Percentiles rank a stretch among this genome's conserved stretches.
Evolutionary conservation across 2,113 vertebrate genomes (phyloP).

Genomic region (Microcebus jonahi): DNA sequence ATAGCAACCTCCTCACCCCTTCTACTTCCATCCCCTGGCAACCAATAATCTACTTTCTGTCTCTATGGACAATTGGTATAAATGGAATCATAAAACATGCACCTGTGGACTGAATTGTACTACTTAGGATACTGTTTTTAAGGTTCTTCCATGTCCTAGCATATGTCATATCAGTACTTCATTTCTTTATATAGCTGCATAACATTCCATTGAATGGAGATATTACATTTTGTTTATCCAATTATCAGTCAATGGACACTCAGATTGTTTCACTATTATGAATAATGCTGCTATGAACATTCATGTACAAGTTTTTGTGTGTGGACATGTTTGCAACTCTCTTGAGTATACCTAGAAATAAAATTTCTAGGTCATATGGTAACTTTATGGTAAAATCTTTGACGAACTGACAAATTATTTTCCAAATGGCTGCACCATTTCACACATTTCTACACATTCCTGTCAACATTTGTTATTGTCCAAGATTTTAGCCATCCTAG

Average conservation of each 20-base stretch:
- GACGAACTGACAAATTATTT: background rate
- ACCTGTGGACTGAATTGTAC: background rate
- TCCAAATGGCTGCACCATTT: background rate
- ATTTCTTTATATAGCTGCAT: background rate
- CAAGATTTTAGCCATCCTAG: background rate
- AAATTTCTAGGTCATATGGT: background rate
- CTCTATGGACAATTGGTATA: background rate
- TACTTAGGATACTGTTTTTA: background rate
- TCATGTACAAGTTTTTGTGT: background rate
- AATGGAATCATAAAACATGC: background rate
- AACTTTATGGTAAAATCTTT: background rate
- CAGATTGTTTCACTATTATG: background rate
- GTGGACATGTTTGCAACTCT: background rate
- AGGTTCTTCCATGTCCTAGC: background rate
- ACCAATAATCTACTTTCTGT: background rate
- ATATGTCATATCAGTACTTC: background rate
- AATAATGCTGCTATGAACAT: background rate
- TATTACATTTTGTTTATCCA: background rate
- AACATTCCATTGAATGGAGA: background rate
- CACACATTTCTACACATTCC: background rate
- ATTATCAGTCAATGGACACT: background rate
- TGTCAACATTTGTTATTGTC: background rate
- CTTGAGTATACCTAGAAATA: background rate
- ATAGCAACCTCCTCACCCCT: background rate
- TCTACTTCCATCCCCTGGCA: background rate